These are phyloP conservation scores for Hydractinia symbiolongicarpus DNA, from an alignment of 30 jellyfish, hydroid and myxozoan species.

Conservation along the genomic window DNA sequence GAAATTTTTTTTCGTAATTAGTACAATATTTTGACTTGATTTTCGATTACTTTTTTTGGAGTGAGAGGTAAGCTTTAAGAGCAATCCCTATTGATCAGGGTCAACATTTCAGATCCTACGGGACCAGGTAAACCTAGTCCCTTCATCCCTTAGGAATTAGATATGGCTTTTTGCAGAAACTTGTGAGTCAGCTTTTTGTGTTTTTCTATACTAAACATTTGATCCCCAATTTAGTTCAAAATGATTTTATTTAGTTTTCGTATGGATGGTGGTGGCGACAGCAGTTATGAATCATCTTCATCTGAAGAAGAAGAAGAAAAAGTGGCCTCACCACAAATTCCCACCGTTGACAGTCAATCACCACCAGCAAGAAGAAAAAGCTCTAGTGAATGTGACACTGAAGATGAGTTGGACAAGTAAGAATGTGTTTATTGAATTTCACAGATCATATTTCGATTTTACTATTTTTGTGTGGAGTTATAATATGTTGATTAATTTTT, in stretches of 20 bases:
- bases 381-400: conserved; percentile 78
- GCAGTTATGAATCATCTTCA: conserved; percentile 51
- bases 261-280: conserved; percentile 78
- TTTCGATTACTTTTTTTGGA: too few relatives aligned
- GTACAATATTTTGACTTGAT: too few relatives aligned
- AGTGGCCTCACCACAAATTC: not conserved
- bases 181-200: not conserved
- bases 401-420: conserved; percentile 75
- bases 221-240: not conserved
- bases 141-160: too few relatives aligned
- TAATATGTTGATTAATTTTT: too few relatives aligned
- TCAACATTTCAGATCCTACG: too few relatives aligned
- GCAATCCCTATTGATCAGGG: too few relatives aligned
- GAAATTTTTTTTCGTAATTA: too few relatives aligned
- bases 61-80: too few relatives aligned
- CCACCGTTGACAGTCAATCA: not conserved
- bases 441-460: not conserved
- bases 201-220: not conserved
- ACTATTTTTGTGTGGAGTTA: too few relatives aligned
- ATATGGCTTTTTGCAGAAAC: too few relatives aligned
- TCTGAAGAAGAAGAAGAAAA: not conserved
- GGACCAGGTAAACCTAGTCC: too few relatives aligned
- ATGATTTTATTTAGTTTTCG: conserved; percentile 47
- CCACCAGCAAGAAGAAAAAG: not conserved
- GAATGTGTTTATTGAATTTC: not conserved